These are phyloP conservation scores for Lateolabrax maculatus DNA, from an alignment of 2,797 vertebrate species.

Conservation along the genomic window DNA sequence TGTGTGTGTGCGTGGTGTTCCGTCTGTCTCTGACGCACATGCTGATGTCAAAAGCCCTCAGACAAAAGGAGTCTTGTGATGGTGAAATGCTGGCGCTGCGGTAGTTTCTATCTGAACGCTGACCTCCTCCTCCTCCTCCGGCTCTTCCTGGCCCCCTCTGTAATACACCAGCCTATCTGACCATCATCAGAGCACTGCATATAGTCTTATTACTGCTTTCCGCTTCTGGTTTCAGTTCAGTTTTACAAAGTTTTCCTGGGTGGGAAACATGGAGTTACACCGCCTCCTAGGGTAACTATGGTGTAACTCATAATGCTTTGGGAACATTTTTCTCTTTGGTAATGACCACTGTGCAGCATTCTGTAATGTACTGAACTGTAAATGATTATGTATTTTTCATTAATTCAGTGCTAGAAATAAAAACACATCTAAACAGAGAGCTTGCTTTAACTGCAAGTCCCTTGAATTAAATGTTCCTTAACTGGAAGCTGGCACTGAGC, in stretches of 20 bases:
- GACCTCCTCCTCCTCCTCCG: background rate
- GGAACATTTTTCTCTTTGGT: background rate
- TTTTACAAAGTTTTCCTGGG: slow-evolving; percentile 37
- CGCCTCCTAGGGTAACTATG: slow-evolving; percentile 62
- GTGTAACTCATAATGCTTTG: background rate
- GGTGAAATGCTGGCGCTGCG: slow-evolving; percentile 73
- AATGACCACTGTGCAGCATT: background rate
- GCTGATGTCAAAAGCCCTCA: slow-evolving; percentile 84
- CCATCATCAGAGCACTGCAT: slow-evolving; percentile 37
- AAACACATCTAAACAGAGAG: background rate
- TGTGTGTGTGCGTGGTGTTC: slow-evolving; percentile 64
- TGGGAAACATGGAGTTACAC: slow-evolving; percentile 26
- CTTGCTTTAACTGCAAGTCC: background rate
- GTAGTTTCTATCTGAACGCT: slow-evolving; percentile 63
- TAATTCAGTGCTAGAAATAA: background rate
- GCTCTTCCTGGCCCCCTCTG: slow-evolving; percentile 32
- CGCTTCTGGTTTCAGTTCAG: slow-evolving; percentile 17
- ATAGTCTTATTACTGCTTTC: slow-evolving; percentile 14
- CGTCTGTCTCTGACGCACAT: slow-evolving; percentile 86
- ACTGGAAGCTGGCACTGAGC: background rate
- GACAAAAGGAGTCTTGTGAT: slow-evolving; percentile 89
- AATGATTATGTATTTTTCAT: too few relatives aligned
- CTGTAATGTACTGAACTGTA: background rate
- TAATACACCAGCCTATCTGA: slow-evolving; percentile 58
- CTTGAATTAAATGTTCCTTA: background rate